Evolutionary conservation across 2,888 invertebrate genomes (phyloP).

Genomic region (Maniola hyperantus): DNA sequence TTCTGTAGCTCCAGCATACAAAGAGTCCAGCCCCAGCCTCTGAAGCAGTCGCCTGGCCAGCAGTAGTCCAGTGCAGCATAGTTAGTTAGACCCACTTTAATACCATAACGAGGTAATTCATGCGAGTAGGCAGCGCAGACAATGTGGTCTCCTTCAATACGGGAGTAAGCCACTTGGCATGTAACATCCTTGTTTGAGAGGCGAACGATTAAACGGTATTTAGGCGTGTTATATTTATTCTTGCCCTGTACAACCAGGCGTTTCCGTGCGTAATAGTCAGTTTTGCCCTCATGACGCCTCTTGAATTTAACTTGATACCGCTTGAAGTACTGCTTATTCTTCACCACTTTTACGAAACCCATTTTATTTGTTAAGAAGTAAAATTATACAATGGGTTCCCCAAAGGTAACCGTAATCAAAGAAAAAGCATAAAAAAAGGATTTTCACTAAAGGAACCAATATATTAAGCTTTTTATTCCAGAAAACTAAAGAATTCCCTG

Average conservation of each 20-base stretch:
- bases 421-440: conserved; percentile 38
- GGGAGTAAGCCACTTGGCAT: conserved; percentile 98
- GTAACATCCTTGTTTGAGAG: conserved; percentile 99
- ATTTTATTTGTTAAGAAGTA: conserved; percentile 42
- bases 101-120: conserved; percentile 96
- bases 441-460: too few relatives aligned
- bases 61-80: conserved; percentile 98
- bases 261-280: conserved; percentile 99
- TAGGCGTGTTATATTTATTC: conserved; percentile 99
- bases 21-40: conserved; percentile 93
- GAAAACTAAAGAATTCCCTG: too few relatives aligned
- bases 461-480: too few relatives aligned
- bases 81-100: conserved; percentile 99
- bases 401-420: conserved; percentile 40
- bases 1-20: conserved; percentile 95
- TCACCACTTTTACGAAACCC: conserved; percentile 99
- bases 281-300: conserved; percentile 99
- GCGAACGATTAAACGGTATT: conserved; percentile 98
- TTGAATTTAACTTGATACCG: conserved; percentile 98
- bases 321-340: conserved; percentile 99
- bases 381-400: conserved; percentile 42
- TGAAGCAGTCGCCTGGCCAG: conserved; percentile 96
- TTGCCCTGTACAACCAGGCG: conserved; percentile 98
- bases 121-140: conserved; percentile 98
- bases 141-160: conserved; percentile 98